Percentiles rank a stretch among this genome's conserved stretches.
phyloP scores from a whole-genome alignment of 1,140 invertebrate genomes.

The Gryon sp. region DNA sequence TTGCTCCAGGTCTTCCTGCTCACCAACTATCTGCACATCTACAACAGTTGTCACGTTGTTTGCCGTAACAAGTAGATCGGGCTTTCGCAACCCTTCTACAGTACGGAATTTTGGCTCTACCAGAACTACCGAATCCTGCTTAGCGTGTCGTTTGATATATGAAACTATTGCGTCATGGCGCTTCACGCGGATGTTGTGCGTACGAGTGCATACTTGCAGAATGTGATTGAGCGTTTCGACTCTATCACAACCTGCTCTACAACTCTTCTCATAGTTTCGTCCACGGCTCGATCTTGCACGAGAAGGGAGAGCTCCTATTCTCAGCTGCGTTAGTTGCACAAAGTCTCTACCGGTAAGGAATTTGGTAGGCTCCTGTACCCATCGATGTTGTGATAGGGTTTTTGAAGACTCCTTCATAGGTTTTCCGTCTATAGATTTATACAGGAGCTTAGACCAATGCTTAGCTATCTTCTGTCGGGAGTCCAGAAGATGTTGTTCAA shows the following conservation, averaged over 20 bases:
- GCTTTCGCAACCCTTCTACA: neutral
- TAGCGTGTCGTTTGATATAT: too few relatives aligned
- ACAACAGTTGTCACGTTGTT: too few relatives aligned
- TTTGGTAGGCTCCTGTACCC: constrained; percentile 3
- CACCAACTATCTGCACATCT: too few relatives aligned
- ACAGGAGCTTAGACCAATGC: too few relatives aligned
- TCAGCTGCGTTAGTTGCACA: neutral
- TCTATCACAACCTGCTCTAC: neutral
- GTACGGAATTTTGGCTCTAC: too few relatives aligned
- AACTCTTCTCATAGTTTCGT: neutral
- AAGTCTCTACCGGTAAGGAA: constrained; percentile 13
- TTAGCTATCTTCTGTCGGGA: too few relatives aligned
- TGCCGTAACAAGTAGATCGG: too few relatives aligned
- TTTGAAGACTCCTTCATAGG: neutral
- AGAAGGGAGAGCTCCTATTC: constrained; percentile 11
- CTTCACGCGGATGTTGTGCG: neutral
- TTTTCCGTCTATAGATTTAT: neutral
- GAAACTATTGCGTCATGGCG: neutral
- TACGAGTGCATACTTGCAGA: neutral
- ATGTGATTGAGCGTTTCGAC: constrained; percentile 8
- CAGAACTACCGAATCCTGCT: too few relatives aligned
- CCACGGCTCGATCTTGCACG: neutral
- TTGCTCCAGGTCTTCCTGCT: too few relatives aligned
- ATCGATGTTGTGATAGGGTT: neutral
- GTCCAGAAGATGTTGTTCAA: too few relatives aligned